Percentiles rank a stretch among this genome's conserved stretches.
Evolutionary conservation across 2,113 vertebrate genomes (phyloP).

Genomic region (Bungarus multicinctus): DNA sequence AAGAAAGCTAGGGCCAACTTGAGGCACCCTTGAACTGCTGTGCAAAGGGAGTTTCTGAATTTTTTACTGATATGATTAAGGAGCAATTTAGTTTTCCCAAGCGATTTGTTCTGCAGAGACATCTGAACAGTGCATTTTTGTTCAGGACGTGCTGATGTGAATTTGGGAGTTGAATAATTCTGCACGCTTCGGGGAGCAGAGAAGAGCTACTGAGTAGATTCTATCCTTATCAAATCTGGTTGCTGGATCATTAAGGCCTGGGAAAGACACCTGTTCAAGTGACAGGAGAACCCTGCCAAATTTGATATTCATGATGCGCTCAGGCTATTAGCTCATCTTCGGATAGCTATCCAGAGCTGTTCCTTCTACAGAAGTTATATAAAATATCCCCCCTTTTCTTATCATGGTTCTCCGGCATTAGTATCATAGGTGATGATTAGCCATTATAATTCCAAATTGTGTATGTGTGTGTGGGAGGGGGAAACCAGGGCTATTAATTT

Average conservation of each 20-base stretch:
- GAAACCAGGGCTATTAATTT: neutral
- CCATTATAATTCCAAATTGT: neutral
- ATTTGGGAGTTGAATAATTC: neutral
- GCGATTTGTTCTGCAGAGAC: neutral
- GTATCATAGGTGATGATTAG: neutral
- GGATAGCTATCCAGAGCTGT: neutral
- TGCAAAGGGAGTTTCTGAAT: neutral
- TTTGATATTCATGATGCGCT: neutral
- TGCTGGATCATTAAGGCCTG: neutral
- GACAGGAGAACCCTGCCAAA: neutral
- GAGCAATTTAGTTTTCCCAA: neutral
- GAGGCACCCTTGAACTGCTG: neutral
- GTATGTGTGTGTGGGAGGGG: neutral
- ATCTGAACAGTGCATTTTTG: neutral
- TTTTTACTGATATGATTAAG: neutral
- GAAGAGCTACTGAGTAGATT: neutral
- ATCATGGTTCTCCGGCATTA: neutral
- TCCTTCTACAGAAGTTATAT: neutral
- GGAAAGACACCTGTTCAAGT: neutral
- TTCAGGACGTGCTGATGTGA: neutral
- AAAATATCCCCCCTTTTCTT: neutral
- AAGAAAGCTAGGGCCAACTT: neutral
- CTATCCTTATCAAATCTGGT: neutral
- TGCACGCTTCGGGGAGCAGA: neutral
- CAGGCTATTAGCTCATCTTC: neutral